Evolutionary conservation across 2,797 vertebrate genomes (phyloP).

Genomic region (Sandelia bainsii): DNA sequence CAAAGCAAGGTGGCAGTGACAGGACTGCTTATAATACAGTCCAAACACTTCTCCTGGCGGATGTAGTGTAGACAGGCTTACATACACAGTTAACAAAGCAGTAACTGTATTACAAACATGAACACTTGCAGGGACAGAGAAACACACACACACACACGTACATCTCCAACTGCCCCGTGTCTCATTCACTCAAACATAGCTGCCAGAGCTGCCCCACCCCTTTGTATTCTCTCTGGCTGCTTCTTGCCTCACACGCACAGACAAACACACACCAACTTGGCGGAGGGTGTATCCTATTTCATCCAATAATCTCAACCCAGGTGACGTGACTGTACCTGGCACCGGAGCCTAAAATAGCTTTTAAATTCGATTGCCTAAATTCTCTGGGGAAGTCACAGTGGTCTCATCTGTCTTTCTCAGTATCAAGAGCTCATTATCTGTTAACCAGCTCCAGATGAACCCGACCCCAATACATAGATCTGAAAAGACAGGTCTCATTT

Average conservation of each 20-base stretch:
- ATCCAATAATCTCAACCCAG: conserved; percentile 67
- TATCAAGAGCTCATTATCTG: conserved; percentile 44
- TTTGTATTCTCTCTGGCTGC: conserved; percentile 7
- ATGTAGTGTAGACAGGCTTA: conserved; percentile 51
- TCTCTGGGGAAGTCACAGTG: conserved; percentile 63
- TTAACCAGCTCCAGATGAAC: conserved; percentile 53
- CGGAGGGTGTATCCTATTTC: conserved; percentile 66
- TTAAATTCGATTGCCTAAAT: conserved; percentile 75
- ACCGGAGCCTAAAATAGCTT: conserved; percentile 72
- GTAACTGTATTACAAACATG: conserved; percentile 66
- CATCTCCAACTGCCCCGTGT: conserved; percentile 34
- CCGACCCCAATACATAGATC: conserved; percentile 29
- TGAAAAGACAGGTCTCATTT: conserved; percentile 10
- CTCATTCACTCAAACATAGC: conserved; percentile 55
- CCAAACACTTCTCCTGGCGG: conserved; percentile 66
- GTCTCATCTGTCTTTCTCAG: conserved; percentile 68
- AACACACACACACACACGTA: conserved; percentile 18
- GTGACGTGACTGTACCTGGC: conserved; percentile 74
- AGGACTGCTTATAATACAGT: conserved; percentile 56
- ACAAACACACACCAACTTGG: conserved; percentile 35
- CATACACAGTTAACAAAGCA: conserved; percentile 56
- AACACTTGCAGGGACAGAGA: conserved; percentile 26
- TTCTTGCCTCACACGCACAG: neutral
- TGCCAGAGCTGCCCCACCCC: neutral
- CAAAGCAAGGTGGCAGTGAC: conserved; percentile 46